Conservation (phyloP, 1,140 invertebrate species). For the Drosophila ambigua region DNA sequence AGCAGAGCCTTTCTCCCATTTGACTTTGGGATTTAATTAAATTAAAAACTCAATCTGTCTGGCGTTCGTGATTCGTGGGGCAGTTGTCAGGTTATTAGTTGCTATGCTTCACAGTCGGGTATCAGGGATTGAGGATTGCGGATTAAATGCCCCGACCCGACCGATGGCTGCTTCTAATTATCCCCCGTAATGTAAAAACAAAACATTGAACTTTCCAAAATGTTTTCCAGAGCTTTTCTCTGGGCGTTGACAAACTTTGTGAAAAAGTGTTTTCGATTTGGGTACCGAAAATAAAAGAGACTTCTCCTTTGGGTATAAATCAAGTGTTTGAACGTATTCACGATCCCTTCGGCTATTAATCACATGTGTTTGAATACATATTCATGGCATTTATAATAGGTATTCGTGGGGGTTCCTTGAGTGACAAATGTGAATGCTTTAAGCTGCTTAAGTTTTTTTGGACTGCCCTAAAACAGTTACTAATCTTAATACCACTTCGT, state of each 20-base stretch:
- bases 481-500: too few species aligned
- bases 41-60: conserved; percentile 53
- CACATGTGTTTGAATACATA: too few species aligned
- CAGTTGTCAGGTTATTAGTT: conserved; percentile 59
- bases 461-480: too few species aligned
- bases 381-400: neutral
- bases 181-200: neutral
- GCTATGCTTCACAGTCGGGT: conserved; percentile 27
- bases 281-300: conserved; percentile 12
- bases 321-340: too few species aligned
- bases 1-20: conserved; percentile 13
- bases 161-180: conserved; percentile 18
- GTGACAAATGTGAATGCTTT: conserved; percentile 28
- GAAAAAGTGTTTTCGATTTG: conserved; percentile 1
- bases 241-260: neutral
- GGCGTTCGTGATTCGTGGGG: conserved; percentile 2
- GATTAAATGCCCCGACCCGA: too few species aligned
- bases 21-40: conserved; percentile 47
- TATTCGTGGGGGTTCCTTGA: conserved; percentile 8
- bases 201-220: conserved; percentile 24
- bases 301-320: too few species aligned
- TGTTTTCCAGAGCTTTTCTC: neutral
- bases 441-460: conserved; percentile 27
- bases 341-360: too few species aligned
- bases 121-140: neutral